These are phyloP conservation scores for Scolopax rusticola DNA, from an alignment of 2,797 vertebrate species.

Conservation along the genomic window DNA sequence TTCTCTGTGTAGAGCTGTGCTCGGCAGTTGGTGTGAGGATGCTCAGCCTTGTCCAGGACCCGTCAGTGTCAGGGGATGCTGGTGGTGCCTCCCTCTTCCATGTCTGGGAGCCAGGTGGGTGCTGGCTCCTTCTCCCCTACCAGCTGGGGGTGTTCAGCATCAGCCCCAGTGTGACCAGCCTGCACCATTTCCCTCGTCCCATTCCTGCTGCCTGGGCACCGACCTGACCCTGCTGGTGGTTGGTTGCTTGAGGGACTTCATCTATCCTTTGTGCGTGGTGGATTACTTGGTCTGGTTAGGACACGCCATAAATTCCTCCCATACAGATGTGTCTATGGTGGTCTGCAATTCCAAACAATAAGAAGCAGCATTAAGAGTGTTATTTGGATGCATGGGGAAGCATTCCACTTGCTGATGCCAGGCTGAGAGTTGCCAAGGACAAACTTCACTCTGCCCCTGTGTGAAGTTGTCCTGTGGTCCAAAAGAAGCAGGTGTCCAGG, in stretches of 20 bases:
- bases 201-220: fast-evolving
- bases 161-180: neutral
- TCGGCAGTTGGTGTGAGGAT: fast-evolving
- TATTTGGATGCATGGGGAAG: neutral
- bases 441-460: neutral
- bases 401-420: neutral
- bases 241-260: fast-evolving
- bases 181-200: neutral
- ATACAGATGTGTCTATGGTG: fast-evolving
- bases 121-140: neutral
- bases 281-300: neutral
- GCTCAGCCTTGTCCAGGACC: fast-evolving
- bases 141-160: fast-evolving
- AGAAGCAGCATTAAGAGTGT: neutral
- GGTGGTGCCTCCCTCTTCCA: neutral
- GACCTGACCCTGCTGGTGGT: neutral
- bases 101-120: neutral
- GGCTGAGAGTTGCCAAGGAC: neutral
- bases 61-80: fast-evolving
- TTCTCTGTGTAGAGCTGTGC: neutral
- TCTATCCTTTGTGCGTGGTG: neutral
- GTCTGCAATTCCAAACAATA: neutral
- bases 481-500: neutral
- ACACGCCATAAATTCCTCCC: neutral
- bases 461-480: neutral